Percentiles rank a stretch among this genome's conserved stretches.
These are phyloP conservation scores for Sebastes schlegelii DNA, from an alignment of 2,113 vertebrate genomes.

Conservation along the genomic window DNA sequence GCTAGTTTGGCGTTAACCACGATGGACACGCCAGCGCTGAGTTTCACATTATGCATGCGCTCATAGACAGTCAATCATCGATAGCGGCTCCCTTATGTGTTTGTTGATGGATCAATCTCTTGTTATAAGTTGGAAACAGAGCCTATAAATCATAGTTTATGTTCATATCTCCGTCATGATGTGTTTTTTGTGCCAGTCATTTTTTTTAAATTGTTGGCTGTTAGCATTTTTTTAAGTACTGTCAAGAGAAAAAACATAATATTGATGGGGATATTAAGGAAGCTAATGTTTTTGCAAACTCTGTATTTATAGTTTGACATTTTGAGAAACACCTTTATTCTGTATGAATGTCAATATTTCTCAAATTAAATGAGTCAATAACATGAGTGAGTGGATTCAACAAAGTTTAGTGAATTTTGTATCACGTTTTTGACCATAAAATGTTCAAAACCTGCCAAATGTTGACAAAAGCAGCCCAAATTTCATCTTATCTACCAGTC, in stretches of 20 bases:
- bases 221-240: background rate
- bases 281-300: background rate
- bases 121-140: background rate
- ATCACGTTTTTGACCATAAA: too few relatives aligned
- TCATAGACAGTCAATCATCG: constrained; percentile 20
- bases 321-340: background rate
- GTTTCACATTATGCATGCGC: constrained; percentile 12
- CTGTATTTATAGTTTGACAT: background rate
- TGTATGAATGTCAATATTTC: too few relatives aligned
- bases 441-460: too few relatives aligned
- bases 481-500: too few relatives aligned
- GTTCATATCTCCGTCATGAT: background rate
- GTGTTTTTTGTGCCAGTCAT: background rate
- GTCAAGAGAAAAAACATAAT: background rate
- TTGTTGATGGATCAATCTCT: constrained; percentile 6
- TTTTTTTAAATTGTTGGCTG: background rate
- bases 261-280: background rate
- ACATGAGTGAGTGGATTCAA: too few relatives aligned
- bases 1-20: constrained; percentile 15
- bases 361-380: too few relatives aligned
- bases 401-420: too few relatives aligned
- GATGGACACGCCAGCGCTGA: background rate
- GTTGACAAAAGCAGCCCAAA: too few relatives aligned
- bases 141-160: background rate
- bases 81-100: constrained; percentile 3